Evolutionary conservation across 2,797 vertebrate genomes (phyloP).

Genomic region (Chaetophractus vellerosus): DNA sequence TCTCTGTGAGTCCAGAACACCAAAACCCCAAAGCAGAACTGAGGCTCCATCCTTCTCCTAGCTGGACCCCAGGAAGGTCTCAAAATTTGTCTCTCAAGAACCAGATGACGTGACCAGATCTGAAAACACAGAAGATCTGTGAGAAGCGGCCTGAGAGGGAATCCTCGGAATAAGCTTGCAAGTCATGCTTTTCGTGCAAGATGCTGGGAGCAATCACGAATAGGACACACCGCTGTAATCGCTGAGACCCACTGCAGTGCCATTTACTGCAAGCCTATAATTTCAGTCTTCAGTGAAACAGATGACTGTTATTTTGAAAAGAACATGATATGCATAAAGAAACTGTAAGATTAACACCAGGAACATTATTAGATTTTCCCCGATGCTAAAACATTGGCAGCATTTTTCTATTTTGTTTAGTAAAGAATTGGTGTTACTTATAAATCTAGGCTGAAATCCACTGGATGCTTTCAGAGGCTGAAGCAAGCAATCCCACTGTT

Average conservation of each 20-base stretch:
- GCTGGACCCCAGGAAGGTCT: not conserved
- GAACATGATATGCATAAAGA: not conserved
- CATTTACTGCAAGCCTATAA: not conserved
- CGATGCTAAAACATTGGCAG: conserved; percentile 3
- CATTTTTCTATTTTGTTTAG: conserved; percentile 52
- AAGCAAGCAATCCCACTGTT: not conserved
- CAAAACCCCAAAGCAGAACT: conserved; percentile 34
- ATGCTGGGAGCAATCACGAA: not conserved
- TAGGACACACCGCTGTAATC: no score
- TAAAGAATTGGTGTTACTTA: conserved; percentile 65
- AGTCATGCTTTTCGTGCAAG: not conserved
- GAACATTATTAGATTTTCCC: not conserved
- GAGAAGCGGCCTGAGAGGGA: not conserved
- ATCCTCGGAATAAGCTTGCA: not conserved
- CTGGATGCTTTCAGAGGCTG: conserved; percentile 43
- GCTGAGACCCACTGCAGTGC: not conserved
- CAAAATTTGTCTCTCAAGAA: not conserved
- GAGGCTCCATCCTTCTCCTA: not conserved
- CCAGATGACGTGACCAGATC: not conserved
- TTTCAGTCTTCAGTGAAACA: not conserved
- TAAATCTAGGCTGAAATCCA: conserved; percentile 61
- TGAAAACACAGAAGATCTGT: not conserved
- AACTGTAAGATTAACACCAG: not conserved
- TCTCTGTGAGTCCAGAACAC: not conserved
- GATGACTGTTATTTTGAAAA: conserved; percentile 37